These are phyloP conservation scores for Strigops habroptila DNA, from an alignment of 2,113 vertebrate species.

Conservation along the genomic window DNA sequence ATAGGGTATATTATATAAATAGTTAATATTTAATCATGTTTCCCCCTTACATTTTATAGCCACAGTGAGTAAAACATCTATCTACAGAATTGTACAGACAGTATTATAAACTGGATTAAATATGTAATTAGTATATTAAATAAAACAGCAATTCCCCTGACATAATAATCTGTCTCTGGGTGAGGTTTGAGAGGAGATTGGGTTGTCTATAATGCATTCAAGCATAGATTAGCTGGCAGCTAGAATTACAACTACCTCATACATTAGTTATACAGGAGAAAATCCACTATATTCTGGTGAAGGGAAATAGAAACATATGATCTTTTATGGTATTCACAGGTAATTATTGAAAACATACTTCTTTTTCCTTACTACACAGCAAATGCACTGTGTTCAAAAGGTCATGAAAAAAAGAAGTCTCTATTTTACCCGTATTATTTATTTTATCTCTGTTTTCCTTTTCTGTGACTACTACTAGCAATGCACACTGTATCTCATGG, in stretches of 20 bases:
- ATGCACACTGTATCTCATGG: not conserved
- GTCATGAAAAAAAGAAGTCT: not conserved
- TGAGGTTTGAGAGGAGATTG: not conserved
- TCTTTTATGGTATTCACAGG: not conserved
- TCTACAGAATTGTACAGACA: not conserved
- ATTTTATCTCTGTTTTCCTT: not conserved
- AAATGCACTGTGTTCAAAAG: not conserved
- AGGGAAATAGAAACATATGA: not conserved
- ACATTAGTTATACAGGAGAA: not conserved
- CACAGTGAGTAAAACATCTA: not conserved
- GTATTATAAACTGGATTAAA: not conserved
- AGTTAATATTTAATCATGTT: not conserved
- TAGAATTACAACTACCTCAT: not conserved
- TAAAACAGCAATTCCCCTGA: not conserved
- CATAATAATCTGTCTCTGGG: not conserved
- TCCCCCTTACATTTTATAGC: not conserved
- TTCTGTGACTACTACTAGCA: not conserved
- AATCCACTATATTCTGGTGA: not conserved
- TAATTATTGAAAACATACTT: not conserved
- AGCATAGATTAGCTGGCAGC: not conserved
- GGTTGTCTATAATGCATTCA: not conserved
- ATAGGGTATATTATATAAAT: not conserved
- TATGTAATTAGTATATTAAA: not conserved
- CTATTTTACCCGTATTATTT: not conserved
- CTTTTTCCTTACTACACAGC: not conserved